phyloP scores from a whole-genome alignment of 2,113 vertebrate genomes.

The Eclectus roratus region DNA sequence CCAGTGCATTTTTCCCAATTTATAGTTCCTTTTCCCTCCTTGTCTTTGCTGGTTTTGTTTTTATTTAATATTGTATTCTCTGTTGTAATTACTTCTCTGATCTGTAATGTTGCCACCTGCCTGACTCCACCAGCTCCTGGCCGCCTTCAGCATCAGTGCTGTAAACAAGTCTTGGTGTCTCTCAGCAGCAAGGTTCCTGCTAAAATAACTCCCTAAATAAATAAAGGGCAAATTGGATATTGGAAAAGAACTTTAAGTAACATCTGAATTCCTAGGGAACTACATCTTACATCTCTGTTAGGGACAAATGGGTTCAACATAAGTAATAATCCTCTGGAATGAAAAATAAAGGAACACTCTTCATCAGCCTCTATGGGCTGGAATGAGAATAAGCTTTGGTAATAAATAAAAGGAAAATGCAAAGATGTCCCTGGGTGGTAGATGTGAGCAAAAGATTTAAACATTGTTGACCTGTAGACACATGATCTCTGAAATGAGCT shows the following conservation, averaged over 20 bases:
- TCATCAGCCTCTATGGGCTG: not conserved
- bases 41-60: constrained; percentile 7
- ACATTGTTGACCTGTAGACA: not conserved
- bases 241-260: constrained; percentile 68
- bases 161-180: constrained; percentile 24
- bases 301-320: constrained; percentile 25
- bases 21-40: constrained; percentile 21
- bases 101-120: not conserved
- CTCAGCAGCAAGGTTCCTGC: constrained; percentile 8
- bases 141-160: not conserved
- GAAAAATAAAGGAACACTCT: not conserved
- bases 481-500: not conserved
- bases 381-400: not conserved
- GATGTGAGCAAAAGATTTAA: not conserved
- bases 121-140: not conserved
- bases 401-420: not conserved
- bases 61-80: constrained; percentile 51
- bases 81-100: constrained; percentile 56
- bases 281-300: constrained; percentile 35
- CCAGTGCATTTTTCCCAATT: not conserved
- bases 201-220: constrained; percentile 61
- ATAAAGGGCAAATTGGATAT: constrained; percentile 65
- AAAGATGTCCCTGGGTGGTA: not conserved
- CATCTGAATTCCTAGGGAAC: constrained; percentile 57
- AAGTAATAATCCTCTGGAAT: constrained; percentile 35